phyloP scores from a whole-genome alignment of 1,140 invertebrate species.

The Trichonephila clavipes region DNA sequence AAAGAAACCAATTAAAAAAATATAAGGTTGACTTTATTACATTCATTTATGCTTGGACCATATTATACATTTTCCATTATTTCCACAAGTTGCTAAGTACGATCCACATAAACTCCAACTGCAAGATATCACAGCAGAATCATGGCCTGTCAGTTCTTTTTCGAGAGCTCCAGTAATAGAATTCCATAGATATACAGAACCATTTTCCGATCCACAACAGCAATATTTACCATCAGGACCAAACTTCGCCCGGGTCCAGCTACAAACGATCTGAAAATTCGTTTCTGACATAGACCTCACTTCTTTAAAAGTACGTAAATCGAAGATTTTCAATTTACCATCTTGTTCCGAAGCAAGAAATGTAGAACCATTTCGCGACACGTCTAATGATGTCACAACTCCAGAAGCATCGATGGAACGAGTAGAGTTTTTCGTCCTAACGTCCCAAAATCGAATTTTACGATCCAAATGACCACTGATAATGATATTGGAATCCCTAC shows the following conservation, averaged over 20 bases:
- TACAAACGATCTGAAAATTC: constrained; percentile 95
- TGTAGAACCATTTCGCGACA: neutral
- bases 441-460: constrained; percentile 97
- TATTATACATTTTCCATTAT: constrained; percentile 90
- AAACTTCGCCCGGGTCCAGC: constrained; percentile 95
- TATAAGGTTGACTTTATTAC: too few species aligned
- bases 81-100: constrained; percentile 91
- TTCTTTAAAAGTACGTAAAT: constrained; percentile 24
- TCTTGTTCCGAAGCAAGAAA: constrained; percentile 15
- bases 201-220: constrained; percentile 94
- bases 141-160: constrained; percentile 92
- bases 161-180: constrained; percentile 90
- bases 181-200: constrained; percentile 95
- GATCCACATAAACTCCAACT: constrained; percentile 95
- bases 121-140: constrained; percentile 92
- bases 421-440: constrained; percentile 84
- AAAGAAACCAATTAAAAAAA: too few species aligned
- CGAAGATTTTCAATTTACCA: constrained; percentile 36
- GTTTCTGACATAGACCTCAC: constrained; percentile 87
- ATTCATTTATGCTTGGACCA: constrained; percentile 84
- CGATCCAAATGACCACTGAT: constrained; percentile 99
- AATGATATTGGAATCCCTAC: constrained; percentile 92
- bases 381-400: constrained; percentile 96
- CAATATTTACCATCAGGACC: constrained; percentile 94
- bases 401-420: constrained; percentile 93